Base-by-base conservation (phyloP, 92 coral and sea anemone genomes). In the Parazoanthus atlanticus region DNA sequence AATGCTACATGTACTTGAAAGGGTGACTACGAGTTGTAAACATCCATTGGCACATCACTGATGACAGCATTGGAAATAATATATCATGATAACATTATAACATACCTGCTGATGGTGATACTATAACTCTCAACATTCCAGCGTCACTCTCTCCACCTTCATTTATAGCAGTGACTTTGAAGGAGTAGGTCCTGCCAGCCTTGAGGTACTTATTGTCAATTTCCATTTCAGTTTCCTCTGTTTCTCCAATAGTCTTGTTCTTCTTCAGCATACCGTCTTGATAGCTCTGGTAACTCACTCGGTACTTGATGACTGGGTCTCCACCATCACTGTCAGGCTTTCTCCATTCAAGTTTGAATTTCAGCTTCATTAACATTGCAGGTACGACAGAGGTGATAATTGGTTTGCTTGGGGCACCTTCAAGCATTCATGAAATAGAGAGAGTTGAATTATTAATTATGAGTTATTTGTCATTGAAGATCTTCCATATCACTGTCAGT, bases 351-450 rank as follows among this genome's bases (percentile, higher is more conserved):
- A 84, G 78, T 71, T 70, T 69, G 29, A 84, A 61, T 43, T 84
- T 71, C 25, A 84, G 78, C 78, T 70, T 26, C 0, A 0, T 8
- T 16, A 84, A 74, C 15, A 8, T 74, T 31, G 41, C 41, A 17
- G 71, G 16, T 13, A 21, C 43, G 11, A 7, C 8, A 3, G 49
- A 64, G 1, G 38, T 84, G 65, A 84, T 31, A 29, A 32, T 16
- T 71, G 87, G 87, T 70, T 41, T 84, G 43, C 87, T 52, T 28
- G 87, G 87, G 36, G 47, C 65, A 67, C 87, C 87, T 84, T 13
- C 3, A 46, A 10, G 54, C 52, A 75, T 75, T 36, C 25, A 33
- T 26, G 43, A 9, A 34, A 36, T 74, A 74, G 43, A 33, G 8
- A 46, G 56, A 1, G 16, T 76, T 23, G 49, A 19, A 10, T 10